Percentiles rank a stretch among this genome's conserved stretches.
Evolutionary conservation across 2,888 invertebrate species (phyloP).

Genomic region (Leucophenga montana): DNA sequence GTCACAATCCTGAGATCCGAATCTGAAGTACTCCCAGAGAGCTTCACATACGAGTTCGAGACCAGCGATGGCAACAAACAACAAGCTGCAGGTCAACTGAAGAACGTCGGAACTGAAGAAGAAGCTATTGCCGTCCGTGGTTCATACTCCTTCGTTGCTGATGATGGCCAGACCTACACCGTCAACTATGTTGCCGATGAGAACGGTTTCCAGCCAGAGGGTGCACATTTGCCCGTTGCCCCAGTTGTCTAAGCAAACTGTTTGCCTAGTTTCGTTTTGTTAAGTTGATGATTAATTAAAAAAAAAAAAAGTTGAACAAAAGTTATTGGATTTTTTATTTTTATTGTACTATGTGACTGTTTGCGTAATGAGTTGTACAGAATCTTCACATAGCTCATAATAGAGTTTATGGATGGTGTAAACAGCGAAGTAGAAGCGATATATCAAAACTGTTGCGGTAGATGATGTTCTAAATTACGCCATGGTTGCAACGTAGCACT

Average conservation of each 20-base stretch:
- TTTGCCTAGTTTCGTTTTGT: background rate
- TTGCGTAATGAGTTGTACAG: too few species aligned
- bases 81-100: slow-evolving; percentile 59
- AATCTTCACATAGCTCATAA: too few species aligned
- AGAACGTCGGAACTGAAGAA: slow-evolving; percentile 55
- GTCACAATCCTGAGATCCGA: slow-evolving; percentile 64
- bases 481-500: too few species aligned
- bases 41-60: slow-evolving; percentile 74
- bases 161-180: slow-evolving; percentile 61
- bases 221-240: slow-evolving; percentile 63
- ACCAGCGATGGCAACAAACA: slow-evolving; percentile 66
- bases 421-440: too few species aligned
- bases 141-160: slow-evolving; percentile 57
- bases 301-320: background rate
- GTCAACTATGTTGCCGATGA: slow-evolving; percentile 72
- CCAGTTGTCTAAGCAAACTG: slow-evolving; percentile 3
- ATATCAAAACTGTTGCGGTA: too few species aligned
- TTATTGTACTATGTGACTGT: too few species aligned
- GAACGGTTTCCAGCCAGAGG: slow-evolving; percentile 75
- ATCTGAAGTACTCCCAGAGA: slow-evolving; percentile 74
- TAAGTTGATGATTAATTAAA: background rate
- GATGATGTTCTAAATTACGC: too few species aligned
- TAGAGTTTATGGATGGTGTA: too few species aligned
- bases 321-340: too few species aligned
- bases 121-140: slow-evolving; percentile 64